Conservation (phyloP, 2,113 vertebrate genomes). For the Rhabdornis inornatus region DNA sequence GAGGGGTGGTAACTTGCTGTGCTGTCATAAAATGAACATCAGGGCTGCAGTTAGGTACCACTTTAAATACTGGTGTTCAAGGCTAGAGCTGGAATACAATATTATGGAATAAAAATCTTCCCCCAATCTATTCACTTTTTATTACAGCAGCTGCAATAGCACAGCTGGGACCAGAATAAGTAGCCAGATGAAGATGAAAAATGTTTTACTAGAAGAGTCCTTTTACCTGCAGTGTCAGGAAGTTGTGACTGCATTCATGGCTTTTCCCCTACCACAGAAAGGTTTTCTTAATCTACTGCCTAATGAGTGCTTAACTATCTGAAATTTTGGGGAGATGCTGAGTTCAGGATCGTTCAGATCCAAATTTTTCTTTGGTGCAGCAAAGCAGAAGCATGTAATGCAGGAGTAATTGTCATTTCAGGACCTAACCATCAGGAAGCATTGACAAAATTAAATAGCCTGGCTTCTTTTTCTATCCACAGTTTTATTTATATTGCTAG, state of each 20-base stretch:
- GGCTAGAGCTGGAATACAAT: not conserved
- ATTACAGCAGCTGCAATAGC: slow-evolving; percentile 13
- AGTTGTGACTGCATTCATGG: not conserved
- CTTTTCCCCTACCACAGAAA: not conserved
- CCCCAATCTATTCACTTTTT: not conserved
- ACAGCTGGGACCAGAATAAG: slow-evolving; percentile 25
- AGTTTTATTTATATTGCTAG: not conserved
- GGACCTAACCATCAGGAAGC: not conserved
- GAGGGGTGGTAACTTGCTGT: not conserved
- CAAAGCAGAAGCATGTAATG: not conserved
- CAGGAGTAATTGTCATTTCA: not conserved
- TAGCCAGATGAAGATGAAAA: slow-evolving; percentile 17
- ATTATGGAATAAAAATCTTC: slow-evolving; percentile 14
- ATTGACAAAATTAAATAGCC: not conserved
- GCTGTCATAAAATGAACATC: not conserved
- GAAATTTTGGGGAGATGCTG: not conserved
- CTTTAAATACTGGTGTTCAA: not conserved
- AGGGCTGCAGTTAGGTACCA: not conserved
- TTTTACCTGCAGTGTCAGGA: slow-evolving; percentile 10
- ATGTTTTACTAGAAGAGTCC: slow-evolving; percentile 20
- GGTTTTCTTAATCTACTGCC: not conserved
- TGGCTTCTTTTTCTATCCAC: not conserved
- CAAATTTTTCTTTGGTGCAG: not conserved
- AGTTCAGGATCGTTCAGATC: not conserved
- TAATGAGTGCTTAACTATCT: not conserved